Conservation (phyloP, 2,113 vertebrate genomes). For the Alligator sinensis region DNA sequence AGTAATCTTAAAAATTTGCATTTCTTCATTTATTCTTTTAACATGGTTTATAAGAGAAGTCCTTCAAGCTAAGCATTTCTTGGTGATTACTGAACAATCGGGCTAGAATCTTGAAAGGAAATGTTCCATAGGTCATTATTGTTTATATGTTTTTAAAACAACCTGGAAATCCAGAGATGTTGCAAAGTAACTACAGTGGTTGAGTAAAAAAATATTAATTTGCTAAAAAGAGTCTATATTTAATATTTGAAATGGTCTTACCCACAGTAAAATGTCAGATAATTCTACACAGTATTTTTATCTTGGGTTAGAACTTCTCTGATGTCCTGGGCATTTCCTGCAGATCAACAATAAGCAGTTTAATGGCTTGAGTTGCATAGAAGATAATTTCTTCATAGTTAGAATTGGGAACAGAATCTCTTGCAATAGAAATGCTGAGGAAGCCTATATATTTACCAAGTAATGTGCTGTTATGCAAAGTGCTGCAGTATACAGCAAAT, state of each 20-base stretch:
- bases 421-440: neutral
- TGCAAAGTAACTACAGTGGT: neutral
- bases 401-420: neutral
- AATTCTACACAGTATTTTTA: neutral
- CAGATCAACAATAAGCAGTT: neutral
- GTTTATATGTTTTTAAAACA: neutral
- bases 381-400: neutral
- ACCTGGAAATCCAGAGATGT: neutral
- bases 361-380: neutral
- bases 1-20: neutral
- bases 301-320: neutral
- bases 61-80: neutral
- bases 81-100: neutral
- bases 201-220: neutral
- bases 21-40: constrained; percentile 22
- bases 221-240: neutral
- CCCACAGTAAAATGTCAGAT: neutral
- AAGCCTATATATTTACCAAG: neutral
- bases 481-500: neutral
- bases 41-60: constrained; percentile 1
- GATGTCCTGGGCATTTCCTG: neutral
- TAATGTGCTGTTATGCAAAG: neutral
- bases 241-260: neutral
- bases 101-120: neutral
- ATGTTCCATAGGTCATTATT: neutral